Base-by-base conservation (phyloP, 1,140 invertebrate species). In the Teleopsis dalmanni region DNA sequence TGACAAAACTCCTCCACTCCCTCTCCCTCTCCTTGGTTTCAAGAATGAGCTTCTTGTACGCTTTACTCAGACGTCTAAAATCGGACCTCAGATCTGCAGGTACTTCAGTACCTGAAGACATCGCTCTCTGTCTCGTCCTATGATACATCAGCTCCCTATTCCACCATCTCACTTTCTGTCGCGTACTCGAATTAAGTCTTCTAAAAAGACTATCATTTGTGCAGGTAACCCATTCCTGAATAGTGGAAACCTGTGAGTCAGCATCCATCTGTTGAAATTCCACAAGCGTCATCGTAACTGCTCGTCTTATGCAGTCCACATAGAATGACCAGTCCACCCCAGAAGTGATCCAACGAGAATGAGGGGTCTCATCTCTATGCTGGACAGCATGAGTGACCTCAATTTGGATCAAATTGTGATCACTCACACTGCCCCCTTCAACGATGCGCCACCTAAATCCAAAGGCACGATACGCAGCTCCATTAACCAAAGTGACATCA, bases 401-500 rank as follows among this genome's bases (percentile, higher is more conserved):
- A 34, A 34, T 13, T 13, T 34, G 4, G 18, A 34, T 34, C 33
- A 34, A 34, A 13, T 34, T 48, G 25, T 50, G 48, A 22, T 50
- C 48, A 50, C 42, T 38, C 16, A 38, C 23, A 19, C 37, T 21
- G 18, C 21, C 25, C 9, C 22, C 23, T 11, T 31, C 36, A 38
- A 23, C 9, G 4, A 48, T 22, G 19, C 8, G 21, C 48, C 48
- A 49, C 13, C 31, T 8, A 25, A 49, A 49, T 22, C 34, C 38
- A 35, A 16, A 49, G 11, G 13, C 18, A 14, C 38, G 6, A n/a
- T 8, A 9, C 10, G 48, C 41, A 21, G 48, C 47, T 38, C 26
- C 47, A 49, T 38, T 51, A 18, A 35, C 41, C 25, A 21, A 18
- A 3, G 11, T 50, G 19, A 48, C 35, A 27, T 48, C 40, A 11